Conservation (phyloP, 2,797 vertebrate species). For the Sebastes umbrosus region DNA sequence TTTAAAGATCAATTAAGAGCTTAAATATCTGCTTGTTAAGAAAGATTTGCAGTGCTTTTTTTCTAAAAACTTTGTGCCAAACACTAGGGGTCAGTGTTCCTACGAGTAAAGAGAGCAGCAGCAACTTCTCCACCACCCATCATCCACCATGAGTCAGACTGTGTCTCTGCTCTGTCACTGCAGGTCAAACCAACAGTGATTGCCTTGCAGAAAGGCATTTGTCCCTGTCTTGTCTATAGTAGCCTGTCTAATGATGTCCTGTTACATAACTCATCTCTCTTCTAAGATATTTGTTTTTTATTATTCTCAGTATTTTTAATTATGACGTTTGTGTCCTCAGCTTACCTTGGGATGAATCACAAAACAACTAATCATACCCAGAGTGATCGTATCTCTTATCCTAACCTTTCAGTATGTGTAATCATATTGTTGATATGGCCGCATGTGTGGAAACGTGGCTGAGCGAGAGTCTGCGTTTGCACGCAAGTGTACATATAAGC, state of each 20-base stretch:
- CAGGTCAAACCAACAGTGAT: constrained; percentile 9
- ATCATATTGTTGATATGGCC: neutral
- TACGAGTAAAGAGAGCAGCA: constrained; percentile 7
- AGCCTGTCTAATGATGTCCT: constrained; percentile 19
- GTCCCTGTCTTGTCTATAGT: neutral
- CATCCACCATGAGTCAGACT: neutral
- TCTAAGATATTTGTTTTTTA: neutral
- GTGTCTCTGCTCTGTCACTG: constrained; percentile 25
- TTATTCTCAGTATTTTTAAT: neutral
- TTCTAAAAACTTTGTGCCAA: neutral
- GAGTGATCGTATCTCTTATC: neutral
- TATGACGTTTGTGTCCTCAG: neutral
- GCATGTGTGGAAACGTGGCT: neutral
- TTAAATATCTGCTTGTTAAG: neutral
- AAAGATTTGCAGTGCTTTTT: neutral
- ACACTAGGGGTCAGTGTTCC: constrained; percentile 76
- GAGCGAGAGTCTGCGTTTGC: constrained; percentile 11
- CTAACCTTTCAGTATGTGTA: neutral
- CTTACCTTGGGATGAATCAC: neutral
- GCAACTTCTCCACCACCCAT: neutral
- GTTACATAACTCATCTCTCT: constrained; percentile 9
- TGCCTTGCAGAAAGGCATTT: constrained; percentile 11
- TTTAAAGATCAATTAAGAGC: neutral
- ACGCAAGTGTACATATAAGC: constrained; percentile 32
- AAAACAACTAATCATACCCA: neutral